A percentile compares a stretch with the other conserved stretches of the same genome.
phyloP scores from a whole-genome alignment of 2,797 vertebrate genomes.

The Poeciliopsis gracilis region DNA sequence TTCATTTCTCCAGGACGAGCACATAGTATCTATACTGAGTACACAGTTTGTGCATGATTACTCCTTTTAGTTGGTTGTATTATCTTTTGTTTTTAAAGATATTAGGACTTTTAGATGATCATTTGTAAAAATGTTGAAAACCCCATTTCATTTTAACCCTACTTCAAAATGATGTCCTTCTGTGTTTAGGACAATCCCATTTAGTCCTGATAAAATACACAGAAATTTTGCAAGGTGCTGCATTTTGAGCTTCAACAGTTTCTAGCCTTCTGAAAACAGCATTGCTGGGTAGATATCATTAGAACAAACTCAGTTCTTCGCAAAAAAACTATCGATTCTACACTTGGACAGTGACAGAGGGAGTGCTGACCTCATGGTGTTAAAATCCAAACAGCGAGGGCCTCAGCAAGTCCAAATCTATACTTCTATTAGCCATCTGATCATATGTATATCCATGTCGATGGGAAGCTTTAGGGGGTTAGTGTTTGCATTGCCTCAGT shows the following conservation, averaged over 20 bases:
- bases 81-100: not conserved
- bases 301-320: slow-evolving; percentile 28
- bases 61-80: not conserved
- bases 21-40: not conserved
- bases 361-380: slow-evolving; percentile 51
- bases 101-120: not conserved
- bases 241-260: not conserved
- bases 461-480: slow-evolving; percentile 74
- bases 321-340: slow-evolving; percentile 25
- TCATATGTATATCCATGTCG: slow-evolving; percentile 64
- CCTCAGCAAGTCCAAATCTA: slow-evolving; percentile 57
- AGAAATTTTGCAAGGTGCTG: not conserved
- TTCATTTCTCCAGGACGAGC: not conserved
- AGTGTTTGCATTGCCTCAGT: slow-evolving; percentile 77
- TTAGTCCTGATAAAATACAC: not conserved
- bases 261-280: not conserved
- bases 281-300: slow-evolving; percentile 18
- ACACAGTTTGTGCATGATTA: not conserved
- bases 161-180: not conserved
- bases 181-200: not conserved
- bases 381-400: slow-evolving; percentile 62
- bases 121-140: not conserved
- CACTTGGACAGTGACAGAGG: slow-evolving; percentile 33
- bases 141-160: not conserved
- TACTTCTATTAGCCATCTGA: slow-evolving; percentile 74